Evolutionary conservation across 1,140 invertebrate genomes (phyloP), one percentile per base, ranked within the genome.

Genomic region (Drosophila ohnishii): DNA sequence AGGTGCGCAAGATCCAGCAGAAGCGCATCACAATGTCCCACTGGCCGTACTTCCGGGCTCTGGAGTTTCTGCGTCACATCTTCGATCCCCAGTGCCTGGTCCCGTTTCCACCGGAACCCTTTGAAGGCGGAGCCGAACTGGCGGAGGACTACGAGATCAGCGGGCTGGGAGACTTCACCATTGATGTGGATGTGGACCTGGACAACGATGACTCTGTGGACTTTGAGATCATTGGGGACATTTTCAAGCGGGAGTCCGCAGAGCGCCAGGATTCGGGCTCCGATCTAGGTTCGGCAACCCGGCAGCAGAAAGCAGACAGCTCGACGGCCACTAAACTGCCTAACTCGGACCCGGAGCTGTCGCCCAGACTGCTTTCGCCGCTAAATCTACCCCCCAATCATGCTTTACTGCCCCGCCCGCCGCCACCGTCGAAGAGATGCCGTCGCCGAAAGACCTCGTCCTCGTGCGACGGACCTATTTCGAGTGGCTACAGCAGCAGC

Each of bases 181-280:
- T 88, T 8, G 84, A 88, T 59, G 69, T 88, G 22, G 84, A 87
- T 19, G 69, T 88, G 22, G 84, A 87, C 16, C 47, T 87, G 13
- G 85, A 88, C 19, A 75, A 83, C 37, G 84, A 88, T 35, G 80
- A 88, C 50, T 88, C 85, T 0, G 73, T 80, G 55, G 84, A 83
- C n/a, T 88, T 89, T 48, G 84, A 88, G 10, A 71, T 88, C 8
- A 84, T 88, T 47, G 85, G 62, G 0, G 84, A 88, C 25, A 89
- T 88, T 34, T 88, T 88, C 16, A 80, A 88, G 28, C 77, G 77
- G 0, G 69, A 78, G 3, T 19, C 76, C 5, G n/a, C 63, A 1
- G 34, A 64, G n/a, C 47, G 32, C 0, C 53, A 64, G n/a, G 80
- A 86, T 13, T 78, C 82, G 8, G 59, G 65, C 0, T 82, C 80